Evolutionary conservation across 2,797 vertebrate genomes (phyloP).

Genomic region (Benthosema pterotum): DNA sequence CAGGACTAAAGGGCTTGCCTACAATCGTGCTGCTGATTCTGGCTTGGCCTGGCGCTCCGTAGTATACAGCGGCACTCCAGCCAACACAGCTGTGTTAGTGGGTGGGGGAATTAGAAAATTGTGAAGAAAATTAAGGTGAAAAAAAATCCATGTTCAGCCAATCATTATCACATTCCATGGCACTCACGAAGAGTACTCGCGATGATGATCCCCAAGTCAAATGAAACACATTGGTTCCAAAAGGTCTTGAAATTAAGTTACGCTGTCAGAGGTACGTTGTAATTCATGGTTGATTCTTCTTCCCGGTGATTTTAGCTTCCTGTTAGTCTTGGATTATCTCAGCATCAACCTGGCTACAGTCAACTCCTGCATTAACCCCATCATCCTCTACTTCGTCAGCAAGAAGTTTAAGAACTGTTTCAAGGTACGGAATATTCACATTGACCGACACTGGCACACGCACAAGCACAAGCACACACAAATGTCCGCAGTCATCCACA

Average conservation of each 20-base stretch:
- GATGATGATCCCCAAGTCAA: background rate
- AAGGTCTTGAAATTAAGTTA: background rate
- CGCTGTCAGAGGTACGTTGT: background rate
- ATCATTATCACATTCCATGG: no score
- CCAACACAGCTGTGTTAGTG: no score
- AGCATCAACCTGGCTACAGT: constrained; percentile 91
- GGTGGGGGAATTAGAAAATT: no score
- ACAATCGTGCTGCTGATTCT: no score
- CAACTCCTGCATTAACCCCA: constrained; percentile 99
- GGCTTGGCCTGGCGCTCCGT: no score
- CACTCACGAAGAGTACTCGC: no score
- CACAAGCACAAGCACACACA: constrained; percentile 3
- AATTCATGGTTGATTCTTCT: background rate
- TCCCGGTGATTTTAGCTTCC: constrained; percentile 82
- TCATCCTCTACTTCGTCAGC: constrained; percentile 98
- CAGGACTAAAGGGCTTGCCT: no score
- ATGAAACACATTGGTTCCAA: background rate
- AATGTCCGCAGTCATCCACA: background rate
- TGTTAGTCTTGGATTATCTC: constrained; percentile 92
- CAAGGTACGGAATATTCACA: constrained; percentile 82
- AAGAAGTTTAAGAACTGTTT: constrained; percentile 99
- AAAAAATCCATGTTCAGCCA: no score
- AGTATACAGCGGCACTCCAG: no score
- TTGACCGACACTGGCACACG: background rate
- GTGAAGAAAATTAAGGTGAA: no score